These are phyloP conservation scores for Griposia aprilina DNA, from an alignment of 2,888 invertebrate species.

Conservation along the genomic window DNA sequence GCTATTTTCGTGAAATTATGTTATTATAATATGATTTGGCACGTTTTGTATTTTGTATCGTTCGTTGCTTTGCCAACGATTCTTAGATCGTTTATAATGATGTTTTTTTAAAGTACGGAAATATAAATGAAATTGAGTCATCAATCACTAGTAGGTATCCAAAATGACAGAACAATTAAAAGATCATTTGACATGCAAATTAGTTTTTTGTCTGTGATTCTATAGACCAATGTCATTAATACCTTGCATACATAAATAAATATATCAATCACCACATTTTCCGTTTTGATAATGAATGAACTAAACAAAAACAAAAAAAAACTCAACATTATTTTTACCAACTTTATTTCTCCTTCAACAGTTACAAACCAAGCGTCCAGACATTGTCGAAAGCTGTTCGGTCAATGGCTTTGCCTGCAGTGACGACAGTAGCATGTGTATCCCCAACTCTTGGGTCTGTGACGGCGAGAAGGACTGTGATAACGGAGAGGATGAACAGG, in stretches of 20 bases:
- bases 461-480: conserved; percentile 95
- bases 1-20: conserved; percentile 20
- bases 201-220: not conserved
- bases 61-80: conserved; percentile 6
- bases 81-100: not conserved
- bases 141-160: not conserved
- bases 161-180: not conserved
- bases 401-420: conserved; percentile 81
- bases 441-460: conserved; percentile 94
- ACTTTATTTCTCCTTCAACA: conserved; percentile 41
- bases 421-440: conserved; percentile 90
- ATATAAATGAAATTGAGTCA: not conserved
- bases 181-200: not conserved
- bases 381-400: conserved; percentile 74
- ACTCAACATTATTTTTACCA: not conserved
- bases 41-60: not conserved
- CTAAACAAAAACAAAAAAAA: too few relatives aligned
- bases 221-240: not conserved
- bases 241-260: too few relatives aligned
- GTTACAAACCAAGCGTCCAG: conserved; percentile 74
- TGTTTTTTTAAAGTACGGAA: not conserved
- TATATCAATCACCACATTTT: not conserved
- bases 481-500: conserved; percentile 93
- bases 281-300: not conserved
- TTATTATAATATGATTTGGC: conserved; percentile 15